phyloP scores from a whole-genome alignment of 2,113 vertebrate species.

The Athene cunicularia region DNA sequence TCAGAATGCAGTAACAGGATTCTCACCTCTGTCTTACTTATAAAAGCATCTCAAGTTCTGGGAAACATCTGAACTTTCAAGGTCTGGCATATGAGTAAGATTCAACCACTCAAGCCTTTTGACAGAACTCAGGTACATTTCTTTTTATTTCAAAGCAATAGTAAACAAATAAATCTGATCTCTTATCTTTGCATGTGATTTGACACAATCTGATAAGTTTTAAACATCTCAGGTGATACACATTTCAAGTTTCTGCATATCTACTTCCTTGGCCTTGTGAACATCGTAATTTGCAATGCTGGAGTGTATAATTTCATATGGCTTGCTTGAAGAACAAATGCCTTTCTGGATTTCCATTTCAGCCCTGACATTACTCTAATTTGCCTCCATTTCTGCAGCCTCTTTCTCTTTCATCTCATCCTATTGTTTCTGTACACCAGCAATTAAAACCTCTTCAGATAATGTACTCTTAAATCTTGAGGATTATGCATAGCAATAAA shows the following conservation, averaged over 20 bases:
- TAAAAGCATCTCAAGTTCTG: not conserved
- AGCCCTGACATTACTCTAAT: not conserved
- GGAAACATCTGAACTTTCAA: not conserved
- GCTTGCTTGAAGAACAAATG: not conserved
- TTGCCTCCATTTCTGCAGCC: not conserved
- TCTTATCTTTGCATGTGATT: not conserved
- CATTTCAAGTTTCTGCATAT: not conserved
- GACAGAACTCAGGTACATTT: not conserved
- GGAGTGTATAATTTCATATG: not conserved
- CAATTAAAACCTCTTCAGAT: not conserved
- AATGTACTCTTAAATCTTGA: not conserved
- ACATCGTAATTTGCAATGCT: not conserved
- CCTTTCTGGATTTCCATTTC: not conserved
- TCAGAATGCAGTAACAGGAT: not conserved
- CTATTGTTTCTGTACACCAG: not conserved
- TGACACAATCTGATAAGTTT: not conserved
- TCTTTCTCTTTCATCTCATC: not conserved
- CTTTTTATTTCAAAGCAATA: not conserved
- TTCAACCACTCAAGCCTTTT: not conserved
- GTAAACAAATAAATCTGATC: not conserved
- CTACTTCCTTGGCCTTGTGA: not conserved
- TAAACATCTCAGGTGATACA: not conserved
- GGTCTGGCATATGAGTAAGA: not conserved
- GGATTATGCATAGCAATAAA: not conserved
- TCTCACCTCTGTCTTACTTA: not conserved